Evolutionary conservation across 2,797 vertebrate genomes (phyloP), one percentile per base, ranked within the genome.

Genomic region (Sebastes itinus): DNA sequence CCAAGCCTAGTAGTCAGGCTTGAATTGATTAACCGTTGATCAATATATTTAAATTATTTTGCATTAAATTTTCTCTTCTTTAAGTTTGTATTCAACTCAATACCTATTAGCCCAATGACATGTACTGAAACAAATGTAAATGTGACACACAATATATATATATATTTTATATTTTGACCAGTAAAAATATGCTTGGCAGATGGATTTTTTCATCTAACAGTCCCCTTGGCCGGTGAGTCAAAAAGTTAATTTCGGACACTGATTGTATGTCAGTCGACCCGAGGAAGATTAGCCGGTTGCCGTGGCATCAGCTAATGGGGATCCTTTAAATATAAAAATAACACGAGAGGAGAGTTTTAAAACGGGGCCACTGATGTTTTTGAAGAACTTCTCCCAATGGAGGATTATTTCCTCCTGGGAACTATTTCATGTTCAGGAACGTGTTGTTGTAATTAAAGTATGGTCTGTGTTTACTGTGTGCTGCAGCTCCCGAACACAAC

Each of bases 321-420:
- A 52, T n/a, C 8, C 49, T 52, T 52, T 52, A 52, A n/a, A 52
- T 20, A 52, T 46, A 52, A 20, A 52, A 52, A 52, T 22, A 70
- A 27, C 35, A 32, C 13, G 12, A 16, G 42, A 59, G 55, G 42
- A 66, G 30, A 52, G 22, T 76, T 76, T 70, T 18, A 42, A 77
- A 83, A 71, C 0, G 20, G 42, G 65, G 78, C 80, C 72, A 72
- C 13, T 5, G 23, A 30, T 78, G 69, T 81, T 75, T 83, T 76
- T 81, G 62, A 80, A 84, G 65, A 81, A 77, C 11, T n/a, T 28
- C 23, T 28, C 23, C n/a, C n/a, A 55, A 25, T 10, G 12, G 60
- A 60, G 68, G n/a, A 56, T 23, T 32, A 1, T 55, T 4, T 78
- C 38, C 46, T 68, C 56, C n/a, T 16, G 58, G 59, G 56, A 72